Conservation (phyloP, 2,888 invertebrate genomes). For the Mythimna vitellina region DNA sequence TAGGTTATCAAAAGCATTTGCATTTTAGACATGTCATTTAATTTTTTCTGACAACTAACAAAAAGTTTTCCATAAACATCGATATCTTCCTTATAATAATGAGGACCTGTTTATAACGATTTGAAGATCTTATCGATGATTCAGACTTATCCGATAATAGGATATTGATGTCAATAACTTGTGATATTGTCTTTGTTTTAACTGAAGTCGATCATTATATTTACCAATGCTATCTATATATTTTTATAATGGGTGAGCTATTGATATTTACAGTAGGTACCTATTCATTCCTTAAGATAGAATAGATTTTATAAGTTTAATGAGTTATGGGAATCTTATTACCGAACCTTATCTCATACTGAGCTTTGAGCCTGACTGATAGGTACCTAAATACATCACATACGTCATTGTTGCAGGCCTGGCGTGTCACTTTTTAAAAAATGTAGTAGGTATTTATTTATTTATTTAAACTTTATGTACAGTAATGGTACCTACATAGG, state of each 20-base stretch:
- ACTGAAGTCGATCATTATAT: conserved; percentile 8
- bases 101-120: conserved; percentile 11
- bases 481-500: too few relatives aligned
- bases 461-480: too few relatives aligned
- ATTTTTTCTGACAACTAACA: background rate
- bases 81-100: background rate
- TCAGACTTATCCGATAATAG: conserved; percentile 37
- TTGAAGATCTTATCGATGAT: conserved; percentile 28
- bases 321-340: too few relatives aligned
- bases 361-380: too few relatives aligned
- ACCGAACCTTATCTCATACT: too few relatives aligned
- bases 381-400: too few relatives aligned
- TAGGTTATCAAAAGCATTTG: background rate
- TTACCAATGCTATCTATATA: background rate
- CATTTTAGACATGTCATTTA: background rate
- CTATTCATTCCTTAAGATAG: too few relatives aligned
- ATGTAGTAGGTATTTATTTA: too few relatives aligned
- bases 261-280: background rate
- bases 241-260: background rate
- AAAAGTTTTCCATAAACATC: too few relatives aligned
- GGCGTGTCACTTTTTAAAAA: too few relatives aligned
- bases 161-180: conserved; percentile 54
- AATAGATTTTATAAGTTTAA: too few relatives aligned
- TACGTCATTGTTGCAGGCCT: too few relatives aligned
- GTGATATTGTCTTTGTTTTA: conserved; percentile 41